Conservation (phyloP, 2,888 invertebrate species). For the Lasioglossum malachurum region DNA sequence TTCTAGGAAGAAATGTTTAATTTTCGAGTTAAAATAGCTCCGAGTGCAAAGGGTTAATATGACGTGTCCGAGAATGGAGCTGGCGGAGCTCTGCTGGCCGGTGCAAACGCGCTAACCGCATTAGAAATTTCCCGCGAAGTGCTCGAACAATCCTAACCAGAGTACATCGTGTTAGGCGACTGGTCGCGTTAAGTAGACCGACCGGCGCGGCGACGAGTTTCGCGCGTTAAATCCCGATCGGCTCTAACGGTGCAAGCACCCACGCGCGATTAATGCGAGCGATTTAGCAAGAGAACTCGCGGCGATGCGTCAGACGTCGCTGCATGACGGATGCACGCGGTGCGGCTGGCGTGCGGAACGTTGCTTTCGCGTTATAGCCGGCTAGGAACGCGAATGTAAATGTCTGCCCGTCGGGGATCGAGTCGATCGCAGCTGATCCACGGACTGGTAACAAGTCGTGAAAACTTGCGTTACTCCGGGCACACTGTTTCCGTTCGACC, state of each 20-base stretch:
- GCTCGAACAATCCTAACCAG: background rate
- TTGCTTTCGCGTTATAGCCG: background rate
- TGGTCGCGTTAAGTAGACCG: background rate
- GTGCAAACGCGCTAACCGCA: background rate
- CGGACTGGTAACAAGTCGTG: constrained; percentile 51
- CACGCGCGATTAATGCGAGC: constrained; percentile 69
- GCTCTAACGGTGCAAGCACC: constrained; percentile 66
- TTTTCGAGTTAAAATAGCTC: too few species aligned
- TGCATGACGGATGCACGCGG: constrained; percentile 55
- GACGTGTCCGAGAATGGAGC: background rate
- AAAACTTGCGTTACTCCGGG: constrained; percentile 52
- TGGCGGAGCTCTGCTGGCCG: background rate
- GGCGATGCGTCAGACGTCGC: constrained; percentile 53
- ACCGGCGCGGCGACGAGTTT: background rate
- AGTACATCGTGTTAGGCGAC: background rate
- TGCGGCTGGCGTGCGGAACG: background rate
- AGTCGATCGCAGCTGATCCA: constrained; percentile 34
- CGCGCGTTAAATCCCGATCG: constrained; percentile 13
- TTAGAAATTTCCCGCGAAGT: constrained; percentile 6
- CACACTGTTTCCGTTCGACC: constrained; percentile 29
- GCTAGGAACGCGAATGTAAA: background rate
- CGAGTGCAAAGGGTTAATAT: background rate
- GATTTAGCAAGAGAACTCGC: constrained; percentile 65
- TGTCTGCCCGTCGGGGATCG: constrained; percentile 30
- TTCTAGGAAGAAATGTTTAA: too few species aligned